These are phyloP conservation scores for Drosophila nasuta DNA, from an alignment of 1,140 invertebrate species.

Conservation along the genomic window DNA sequence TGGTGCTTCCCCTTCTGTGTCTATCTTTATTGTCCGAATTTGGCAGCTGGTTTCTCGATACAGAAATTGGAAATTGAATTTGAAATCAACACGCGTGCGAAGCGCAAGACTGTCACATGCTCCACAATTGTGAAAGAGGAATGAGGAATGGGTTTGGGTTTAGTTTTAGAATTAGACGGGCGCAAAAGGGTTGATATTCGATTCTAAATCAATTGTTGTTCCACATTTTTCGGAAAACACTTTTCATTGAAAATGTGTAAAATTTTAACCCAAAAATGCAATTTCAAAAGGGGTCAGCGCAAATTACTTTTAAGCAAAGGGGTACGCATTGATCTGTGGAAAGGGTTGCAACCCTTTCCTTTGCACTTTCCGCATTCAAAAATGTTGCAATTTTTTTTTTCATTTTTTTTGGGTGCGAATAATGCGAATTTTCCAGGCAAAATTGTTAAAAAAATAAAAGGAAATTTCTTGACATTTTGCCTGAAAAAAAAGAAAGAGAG, in stretches of 20 bases:
- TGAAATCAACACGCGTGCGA: constrained; percentile 77
- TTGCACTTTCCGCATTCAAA: constrained; percentile 46
- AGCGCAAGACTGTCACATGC: constrained; percentile 60
- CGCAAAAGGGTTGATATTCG: constrained; percentile 58
- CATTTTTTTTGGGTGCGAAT: constrained; percentile 36
- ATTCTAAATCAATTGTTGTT: constrained; percentile 39
- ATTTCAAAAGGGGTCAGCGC: constrained; percentile 52
- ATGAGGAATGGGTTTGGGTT: neutral
- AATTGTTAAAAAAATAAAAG: neutral
- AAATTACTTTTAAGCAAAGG: constrained; percentile 62
- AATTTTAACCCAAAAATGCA: constrained; percentile 62
- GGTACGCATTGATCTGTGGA: constrained; percentile 48
- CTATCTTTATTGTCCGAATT: constrained; percentile 40
- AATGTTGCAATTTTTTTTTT: constrained; percentile 67
- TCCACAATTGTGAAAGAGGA: constrained; percentile 24
- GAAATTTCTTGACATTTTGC: constrained; percentile 64
- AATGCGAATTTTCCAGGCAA: constrained; percentile 76
- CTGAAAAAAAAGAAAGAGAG: neutral
- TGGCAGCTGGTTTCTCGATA: constrained; percentile 58
- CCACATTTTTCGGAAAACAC: constrained; percentile 44
- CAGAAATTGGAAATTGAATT: constrained; percentile 45
- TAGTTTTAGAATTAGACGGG: constrained; percentile 44
- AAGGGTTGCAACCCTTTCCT: constrained; percentile 63
- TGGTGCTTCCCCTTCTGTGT: neutral
- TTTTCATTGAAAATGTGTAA: constrained; percentile 71